Conservation (phyloP, 2,113 vertebrate species). For the Saimiri boliviensis region DNA sequence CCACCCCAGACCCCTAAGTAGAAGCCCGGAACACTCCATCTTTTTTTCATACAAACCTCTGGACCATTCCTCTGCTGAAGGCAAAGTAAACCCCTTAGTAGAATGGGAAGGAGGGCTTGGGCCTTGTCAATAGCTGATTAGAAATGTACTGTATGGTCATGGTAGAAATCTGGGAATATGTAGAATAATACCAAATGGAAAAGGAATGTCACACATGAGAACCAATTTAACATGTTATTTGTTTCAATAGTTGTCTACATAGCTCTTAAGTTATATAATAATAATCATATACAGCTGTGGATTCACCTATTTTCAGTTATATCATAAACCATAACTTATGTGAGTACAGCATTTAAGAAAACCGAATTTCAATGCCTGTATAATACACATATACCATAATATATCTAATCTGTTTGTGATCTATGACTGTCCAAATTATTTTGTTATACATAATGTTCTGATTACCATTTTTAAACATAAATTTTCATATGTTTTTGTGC, state of each 20-base stretch:
- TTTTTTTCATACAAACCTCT: not conserved
- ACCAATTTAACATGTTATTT: not conserved
- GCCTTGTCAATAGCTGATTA: not conserved
- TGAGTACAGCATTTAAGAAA: not conserved
- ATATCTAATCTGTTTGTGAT: not conserved
- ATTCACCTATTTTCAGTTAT: not conserved
- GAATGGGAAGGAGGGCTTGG: not conserved
- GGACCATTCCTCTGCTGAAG: not conserved
- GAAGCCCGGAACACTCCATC: not conserved
- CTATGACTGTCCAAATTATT: not conserved
- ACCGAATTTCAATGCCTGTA: not conserved
- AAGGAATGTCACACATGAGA: not conserved
- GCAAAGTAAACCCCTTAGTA: not conserved
- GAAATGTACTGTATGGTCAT: not conserved
- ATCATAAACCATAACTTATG: not conserved
- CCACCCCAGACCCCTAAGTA: not conserved
- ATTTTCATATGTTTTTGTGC: not conserved
- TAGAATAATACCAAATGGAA: not conserved
- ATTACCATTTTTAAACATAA: not conserved
- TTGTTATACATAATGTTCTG: not conserved
- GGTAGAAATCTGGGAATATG: not conserved
- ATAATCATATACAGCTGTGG: not conserved
- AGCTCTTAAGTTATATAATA: not conserved
- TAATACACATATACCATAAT: not conserved
- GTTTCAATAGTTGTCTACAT: not conserved